A percentile compares a stretch with the other conserved stretches of the same genome.
These are phyloP conservation scores for Macrophya annulata DNA, from an alignment of 2,888 invertebrate species.

Conservation along the genomic window DNA sequence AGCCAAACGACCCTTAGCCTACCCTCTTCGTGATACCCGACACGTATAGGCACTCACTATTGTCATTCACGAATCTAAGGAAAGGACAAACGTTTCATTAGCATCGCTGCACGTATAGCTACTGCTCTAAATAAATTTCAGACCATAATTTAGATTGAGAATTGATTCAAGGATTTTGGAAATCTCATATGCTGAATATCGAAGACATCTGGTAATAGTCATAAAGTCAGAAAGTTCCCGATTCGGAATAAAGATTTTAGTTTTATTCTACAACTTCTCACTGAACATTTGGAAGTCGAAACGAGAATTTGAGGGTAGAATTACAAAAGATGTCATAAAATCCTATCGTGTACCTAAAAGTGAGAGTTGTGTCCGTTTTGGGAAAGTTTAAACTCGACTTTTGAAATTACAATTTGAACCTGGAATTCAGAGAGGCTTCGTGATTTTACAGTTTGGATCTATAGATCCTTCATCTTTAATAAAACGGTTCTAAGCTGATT, in stretches of 20 bases:
- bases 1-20: slow-evolving; percentile 25
- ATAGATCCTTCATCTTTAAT: too few relatives aligned
- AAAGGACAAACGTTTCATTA: slow-evolving; percentile 38
- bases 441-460: too few relatives aligned
- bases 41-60: background rate
- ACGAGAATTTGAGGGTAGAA: background rate
- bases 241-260: background rate
- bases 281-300: background rate
- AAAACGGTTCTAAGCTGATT: too few relatives aligned
- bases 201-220: background rate
- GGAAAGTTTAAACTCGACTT: too few relatives aligned
- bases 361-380: too few relatives aligned
- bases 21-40: slow-evolving; percentile 14
- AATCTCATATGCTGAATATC: background rate
- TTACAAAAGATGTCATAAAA: background rate
- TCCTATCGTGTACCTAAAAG: too few relatives aligned
- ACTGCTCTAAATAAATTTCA: slow-evolving; percentile 7
- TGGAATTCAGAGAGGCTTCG: too few relatives aligned
- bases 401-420: too few relatives aligned
- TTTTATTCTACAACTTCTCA: background rate
- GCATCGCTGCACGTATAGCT: background rate
- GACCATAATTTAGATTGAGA: background rate
- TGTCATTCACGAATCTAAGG: slow-evolving; percentile 19
- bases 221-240: background rate
- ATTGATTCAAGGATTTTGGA: background rate